Evolutionary conservation across 1,140 invertebrate species (phyloP), one percentile per base, ranked within the genome.

Genomic region (Drosophila bocki): DNA sequence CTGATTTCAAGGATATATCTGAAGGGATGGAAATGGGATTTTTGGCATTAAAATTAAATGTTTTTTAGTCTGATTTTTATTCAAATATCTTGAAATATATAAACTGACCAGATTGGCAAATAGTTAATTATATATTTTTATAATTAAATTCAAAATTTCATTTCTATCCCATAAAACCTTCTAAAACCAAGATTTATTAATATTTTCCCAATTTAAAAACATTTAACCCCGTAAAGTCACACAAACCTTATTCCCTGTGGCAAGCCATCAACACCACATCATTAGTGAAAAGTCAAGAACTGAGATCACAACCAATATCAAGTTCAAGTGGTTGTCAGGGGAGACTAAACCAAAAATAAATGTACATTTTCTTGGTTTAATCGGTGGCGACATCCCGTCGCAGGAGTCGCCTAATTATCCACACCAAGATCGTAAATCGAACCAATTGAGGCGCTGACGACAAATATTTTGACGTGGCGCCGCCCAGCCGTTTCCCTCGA

Each of bases 381-480:
- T 86, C 70, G 51, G n/a, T 17, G 85, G 84, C 84, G 84, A 88
- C 85, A 90, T 78, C 74, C 80, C 72, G 85, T 81, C 85, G 78
- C 64, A 62, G 63, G 68, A 54, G 45, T 53, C 72, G 60, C 45
- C 85, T 88, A 84, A 88, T 90, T 88, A 75, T 76, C 76, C 58
- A 50, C 64, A 78, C 60, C 83, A 75, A 39, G 19, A n/a, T 39
- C 53, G 19, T 82, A 86, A 87, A 87, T 82, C 63, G 83, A 67
- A 65, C 42, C 85, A 79, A 86, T 82, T 69, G 83, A 84, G 77
- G 76, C 78, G 68, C 82, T 85, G 78, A 90, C 75, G 85, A 90
- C 85, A 90, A 90, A 90, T 90, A 90, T 90, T 90, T 79, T 90
- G 85, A 91, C 85, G 78, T 82, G 78, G 78, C 86, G 82, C 67